Evolutionary conservation across 2,113 vertebrate genomes (phyloP).

Genomic region (Campylorhamphus procurvoides): DNA sequence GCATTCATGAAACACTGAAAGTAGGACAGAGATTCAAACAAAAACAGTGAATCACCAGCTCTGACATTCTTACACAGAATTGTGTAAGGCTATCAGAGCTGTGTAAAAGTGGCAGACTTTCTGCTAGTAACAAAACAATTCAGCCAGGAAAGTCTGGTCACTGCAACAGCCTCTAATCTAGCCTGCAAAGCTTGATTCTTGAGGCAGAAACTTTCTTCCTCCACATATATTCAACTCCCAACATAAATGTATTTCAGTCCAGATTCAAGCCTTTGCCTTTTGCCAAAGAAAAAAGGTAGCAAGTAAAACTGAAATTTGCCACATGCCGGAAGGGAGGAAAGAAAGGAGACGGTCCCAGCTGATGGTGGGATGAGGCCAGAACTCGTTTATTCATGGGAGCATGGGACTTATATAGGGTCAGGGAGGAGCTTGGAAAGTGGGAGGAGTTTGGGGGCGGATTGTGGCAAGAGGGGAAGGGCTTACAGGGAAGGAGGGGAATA

Average conservation of each 20-base stretch:
- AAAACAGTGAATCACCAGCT: background rate
- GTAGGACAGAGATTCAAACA: background rate
- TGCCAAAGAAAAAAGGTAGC: background rate
- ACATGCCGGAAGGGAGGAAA: no score
- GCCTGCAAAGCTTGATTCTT: background rate
- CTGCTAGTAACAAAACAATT: background rate
- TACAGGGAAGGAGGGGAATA: no score
- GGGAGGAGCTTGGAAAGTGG: no score
- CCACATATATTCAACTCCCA: fast-evolving
- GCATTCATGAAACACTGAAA: background rate
- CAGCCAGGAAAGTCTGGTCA: background rate
- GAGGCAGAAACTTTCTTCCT: background rate
- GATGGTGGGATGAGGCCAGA: no score
- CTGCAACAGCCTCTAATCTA: background rate
- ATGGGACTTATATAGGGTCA: no score
- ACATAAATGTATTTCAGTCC: background rate
- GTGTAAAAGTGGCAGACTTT: background rate
- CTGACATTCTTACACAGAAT: background rate
- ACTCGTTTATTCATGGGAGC: no score
- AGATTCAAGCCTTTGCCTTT: background rate
- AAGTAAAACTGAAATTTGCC: background rate
- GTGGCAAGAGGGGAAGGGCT: no score
- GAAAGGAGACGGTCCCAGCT: no score
- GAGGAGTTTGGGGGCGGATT: no score
- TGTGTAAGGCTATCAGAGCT: background rate